Evolutionary conservation across 2,113 vertebrate species (phyloP).

Genomic region (Vidua macroura): DNA sequence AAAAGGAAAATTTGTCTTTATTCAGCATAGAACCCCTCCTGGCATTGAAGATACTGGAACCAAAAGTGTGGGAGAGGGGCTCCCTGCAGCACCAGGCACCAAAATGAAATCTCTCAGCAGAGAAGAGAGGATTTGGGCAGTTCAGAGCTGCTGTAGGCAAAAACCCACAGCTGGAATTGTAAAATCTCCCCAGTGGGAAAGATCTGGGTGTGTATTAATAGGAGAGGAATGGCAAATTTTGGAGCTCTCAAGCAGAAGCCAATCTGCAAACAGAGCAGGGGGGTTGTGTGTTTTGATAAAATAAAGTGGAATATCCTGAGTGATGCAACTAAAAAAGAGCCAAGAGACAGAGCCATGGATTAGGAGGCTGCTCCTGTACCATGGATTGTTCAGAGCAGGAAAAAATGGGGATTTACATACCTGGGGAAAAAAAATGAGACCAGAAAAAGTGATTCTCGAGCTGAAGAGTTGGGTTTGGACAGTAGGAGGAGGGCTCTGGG

Average conservation of each 20-base stretch:
- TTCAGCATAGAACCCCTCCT: not conserved
- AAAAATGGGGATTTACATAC: not conserved
- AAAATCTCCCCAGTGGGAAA: not conserved
- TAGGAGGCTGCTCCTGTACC: not conserved
- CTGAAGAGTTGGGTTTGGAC: too few relatives aligned
- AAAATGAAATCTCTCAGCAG: not conserved
- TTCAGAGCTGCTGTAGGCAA: not conserved
- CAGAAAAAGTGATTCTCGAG: rapidly evolving
- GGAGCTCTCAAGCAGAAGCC: not conserved
- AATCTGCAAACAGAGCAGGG: not conserved
- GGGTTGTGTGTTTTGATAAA: not conserved
- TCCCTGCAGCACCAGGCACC: not conserved
- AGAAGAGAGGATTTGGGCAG: rapidly evolving
- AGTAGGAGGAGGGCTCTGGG: not conserved
- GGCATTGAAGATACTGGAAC: not conserved
- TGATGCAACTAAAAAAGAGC: not conserved
- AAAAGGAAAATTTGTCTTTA: not conserved
- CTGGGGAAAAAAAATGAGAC: rapidly evolving
- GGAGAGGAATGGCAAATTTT: not conserved
- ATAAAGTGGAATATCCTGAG: not conserved
- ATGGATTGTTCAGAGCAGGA: rapidly evolving
- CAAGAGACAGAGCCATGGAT: rapidly evolving
- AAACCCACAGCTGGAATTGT: not conserved
- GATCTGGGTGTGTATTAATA: rapidly evolving
- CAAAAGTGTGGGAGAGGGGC: not conserved